Conservation (phyloP, 2,888 invertebrate species). For the Lamellibrachia columna region DNA sequence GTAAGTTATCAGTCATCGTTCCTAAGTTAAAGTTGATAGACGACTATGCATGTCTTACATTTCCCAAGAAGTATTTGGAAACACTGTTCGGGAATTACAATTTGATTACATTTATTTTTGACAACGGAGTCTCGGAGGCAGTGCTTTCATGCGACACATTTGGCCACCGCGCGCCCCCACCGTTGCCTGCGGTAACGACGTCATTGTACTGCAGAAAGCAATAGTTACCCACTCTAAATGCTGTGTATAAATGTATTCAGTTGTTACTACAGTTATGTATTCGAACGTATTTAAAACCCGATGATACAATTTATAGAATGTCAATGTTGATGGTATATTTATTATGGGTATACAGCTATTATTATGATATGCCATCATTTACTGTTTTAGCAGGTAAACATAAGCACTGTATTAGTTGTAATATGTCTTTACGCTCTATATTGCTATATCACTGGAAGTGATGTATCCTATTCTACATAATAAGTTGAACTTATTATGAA, state of each 20-base stretch:
- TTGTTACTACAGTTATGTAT: neutral
- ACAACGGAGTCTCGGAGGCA: neutral
- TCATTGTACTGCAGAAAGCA: neutral
- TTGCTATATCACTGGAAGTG: no score
- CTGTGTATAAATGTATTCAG: neutral
- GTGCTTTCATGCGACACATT: neutral
- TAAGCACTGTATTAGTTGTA: neutral
- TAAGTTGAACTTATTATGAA: neutral
- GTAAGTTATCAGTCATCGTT: neutral
- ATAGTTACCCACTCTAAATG: neutral
- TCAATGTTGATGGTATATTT: neutral
- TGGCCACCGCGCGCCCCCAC: neutral
- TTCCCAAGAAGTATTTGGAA: neutral
- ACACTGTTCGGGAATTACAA: neutral
- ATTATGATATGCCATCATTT: neutral
- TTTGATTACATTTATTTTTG: neutral
- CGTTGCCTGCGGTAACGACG: neutral
- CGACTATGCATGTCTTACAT: neutral
- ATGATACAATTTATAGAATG: neutral
- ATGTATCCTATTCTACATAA: neutral
- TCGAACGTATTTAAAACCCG: no score
- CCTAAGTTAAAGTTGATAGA: neutral
- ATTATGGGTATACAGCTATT: no score
- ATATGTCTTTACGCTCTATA: no score
- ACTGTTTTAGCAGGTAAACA: neutral